Conservation (phyloP, 1,140 invertebrate species). For the Chelonus insularis region DNA sequence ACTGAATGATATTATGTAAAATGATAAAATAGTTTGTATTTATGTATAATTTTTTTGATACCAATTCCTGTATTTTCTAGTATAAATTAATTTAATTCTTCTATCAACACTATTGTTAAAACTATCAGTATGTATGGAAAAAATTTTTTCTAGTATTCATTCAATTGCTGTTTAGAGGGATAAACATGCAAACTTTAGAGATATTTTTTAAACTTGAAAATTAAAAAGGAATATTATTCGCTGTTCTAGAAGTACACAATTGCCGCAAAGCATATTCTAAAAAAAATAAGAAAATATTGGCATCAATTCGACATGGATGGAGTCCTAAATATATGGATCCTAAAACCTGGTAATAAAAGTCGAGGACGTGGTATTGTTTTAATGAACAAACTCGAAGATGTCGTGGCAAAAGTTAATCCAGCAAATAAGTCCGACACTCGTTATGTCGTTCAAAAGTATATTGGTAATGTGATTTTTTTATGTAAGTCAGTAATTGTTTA, state of each 20-base stretch:
- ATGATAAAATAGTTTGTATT: too few relatives aligned
- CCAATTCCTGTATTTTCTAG: too few relatives aligned
- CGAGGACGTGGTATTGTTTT: constrained; percentile 87
- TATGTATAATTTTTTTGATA: too few relatives aligned
- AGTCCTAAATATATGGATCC: constrained; percentile 88
- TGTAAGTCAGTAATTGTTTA: constrained; percentile 21
- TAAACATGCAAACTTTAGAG: background rate
- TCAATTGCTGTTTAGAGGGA: background rate
- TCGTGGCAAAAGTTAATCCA: constrained; percentile 72
- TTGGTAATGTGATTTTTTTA: constrained; percentile 66
- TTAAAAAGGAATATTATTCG: background rate
- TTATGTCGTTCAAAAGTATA: constrained; percentile 95
- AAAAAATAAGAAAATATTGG: constrained; percentile 67
- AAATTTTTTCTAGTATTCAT: too few relatives aligned
- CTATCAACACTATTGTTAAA: too few relatives aligned
- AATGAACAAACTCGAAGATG: constrained; percentile 84
- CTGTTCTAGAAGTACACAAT: constrained; percentile 55
- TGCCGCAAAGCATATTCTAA: constrained; percentile 59
- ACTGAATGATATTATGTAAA: too few relatives aligned
- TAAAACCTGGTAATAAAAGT: constrained; percentile 93
- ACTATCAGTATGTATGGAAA: too few relatives aligned
- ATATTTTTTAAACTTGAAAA: background rate
- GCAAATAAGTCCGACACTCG: constrained; percentile 69
- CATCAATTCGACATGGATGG: constrained; percentile 84
- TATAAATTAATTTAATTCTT: too few relatives aligned